Evolutionary conservation across 2,797 vertebrate species (phyloP), one percentile per base, ranked within the genome.

Genomic region (Siniperca scherzeri): DNA sequence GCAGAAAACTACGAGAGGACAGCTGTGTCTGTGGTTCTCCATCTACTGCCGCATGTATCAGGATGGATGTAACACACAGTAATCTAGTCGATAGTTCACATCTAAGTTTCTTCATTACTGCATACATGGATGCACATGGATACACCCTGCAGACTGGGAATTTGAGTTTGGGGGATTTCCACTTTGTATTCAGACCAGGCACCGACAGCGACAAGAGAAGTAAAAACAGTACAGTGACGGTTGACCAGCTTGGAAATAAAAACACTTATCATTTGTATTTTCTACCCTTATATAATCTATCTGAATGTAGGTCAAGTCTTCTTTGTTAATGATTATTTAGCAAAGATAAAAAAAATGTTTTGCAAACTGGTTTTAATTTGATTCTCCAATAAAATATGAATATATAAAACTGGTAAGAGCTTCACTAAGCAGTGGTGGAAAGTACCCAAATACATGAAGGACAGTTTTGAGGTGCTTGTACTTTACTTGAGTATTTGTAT

Each of bases 1-100:
- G 73, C 76, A 80, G 60, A 73, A 69, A 62, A 30, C 64, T 12
- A 42, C 7, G n/a, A 77, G 81, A 87, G 78, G 77, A 88, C 91
- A 81, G 79, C 82, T 88, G 92, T 66, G 74, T 64, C 70, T 75
- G 38, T 79, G 62, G n/a, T 46, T 40, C 73, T 70, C 61, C 44
- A 7, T 79, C 70, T 78, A 16, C 65, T 33, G n/a, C 72, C 81
- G 79, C 33, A 60, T 19, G 14, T 10, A 52, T 53, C 40, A 44
- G 60, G 25, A 59, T 17, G 40, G 40, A 42, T 30, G 19, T 36
- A 36, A 33, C 5, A 12, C 52, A 25, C 66, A 30, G 27, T 2
- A 40, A 21, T 33, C 33, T 3, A 4, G 16, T 42, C 40, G 7
- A 22, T 59, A 40, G 22, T 46, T 68, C 52, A 70, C 48, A 17